These are phyloP conservation scores for Drosophila pallidifrons DNA, from an alignment of 1,140 invertebrate genomes.

Conservation along the genomic window DNA sequence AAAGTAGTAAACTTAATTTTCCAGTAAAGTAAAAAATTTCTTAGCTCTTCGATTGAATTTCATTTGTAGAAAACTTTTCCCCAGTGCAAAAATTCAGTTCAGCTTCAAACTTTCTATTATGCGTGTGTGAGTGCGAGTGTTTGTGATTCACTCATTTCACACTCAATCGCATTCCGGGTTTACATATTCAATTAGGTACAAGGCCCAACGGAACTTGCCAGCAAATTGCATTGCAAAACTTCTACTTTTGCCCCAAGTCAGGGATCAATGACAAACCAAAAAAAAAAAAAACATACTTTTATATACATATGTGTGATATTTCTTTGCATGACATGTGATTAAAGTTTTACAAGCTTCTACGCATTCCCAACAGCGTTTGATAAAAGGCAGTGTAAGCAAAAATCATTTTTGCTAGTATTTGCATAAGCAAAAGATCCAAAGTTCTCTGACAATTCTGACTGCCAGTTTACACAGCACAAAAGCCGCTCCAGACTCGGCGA, in stretches of 20 bases:
- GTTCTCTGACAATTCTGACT: slow-evolving; percentile 68
- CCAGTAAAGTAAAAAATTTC: slow-evolving; percentile 39
- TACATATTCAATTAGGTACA: slow-evolving; percentile 79
- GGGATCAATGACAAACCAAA: slow-evolving; percentile 66
- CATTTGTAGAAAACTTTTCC: slow-evolving; percentile 28
- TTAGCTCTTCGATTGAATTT: slow-evolving; percentile 41
- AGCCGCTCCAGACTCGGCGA: slow-evolving; percentile 11
- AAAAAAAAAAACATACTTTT: background rate
- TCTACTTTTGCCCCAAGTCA: slow-evolving; percentile 28
- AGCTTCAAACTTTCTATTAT: slow-evolving; percentile 10
- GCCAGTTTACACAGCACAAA: slow-evolving; percentile 17
- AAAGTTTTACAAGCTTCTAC: slow-evolving; percentile 62
- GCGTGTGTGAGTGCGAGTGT: background rate
- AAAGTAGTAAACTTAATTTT: slow-evolving; percentile 72
- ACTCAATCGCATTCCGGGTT: slow-evolving; percentile 72
- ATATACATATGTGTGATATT: slow-evolving; percentile 67
- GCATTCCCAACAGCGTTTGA: slow-evolving; percentile 6
- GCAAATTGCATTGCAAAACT: slow-evolving; percentile 53
- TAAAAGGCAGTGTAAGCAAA: slow-evolving; percentile 41
- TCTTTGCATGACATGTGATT: slow-evolving; percentile 73
- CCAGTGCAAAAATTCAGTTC: slow-evolving; percentile 23
- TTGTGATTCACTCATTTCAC: slow-evolving; percentile 65
- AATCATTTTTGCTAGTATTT: slow-evolving; percentile 55
- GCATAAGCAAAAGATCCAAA: slow-evolving; percentile 64
- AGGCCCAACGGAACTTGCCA: slow-evolving; percentile 32